These are phyloP conservation scores for Rafetus swinhoei DNA, from an alignment of 2,113 vertebrate species.

Conservation along the genomic window DNA sequence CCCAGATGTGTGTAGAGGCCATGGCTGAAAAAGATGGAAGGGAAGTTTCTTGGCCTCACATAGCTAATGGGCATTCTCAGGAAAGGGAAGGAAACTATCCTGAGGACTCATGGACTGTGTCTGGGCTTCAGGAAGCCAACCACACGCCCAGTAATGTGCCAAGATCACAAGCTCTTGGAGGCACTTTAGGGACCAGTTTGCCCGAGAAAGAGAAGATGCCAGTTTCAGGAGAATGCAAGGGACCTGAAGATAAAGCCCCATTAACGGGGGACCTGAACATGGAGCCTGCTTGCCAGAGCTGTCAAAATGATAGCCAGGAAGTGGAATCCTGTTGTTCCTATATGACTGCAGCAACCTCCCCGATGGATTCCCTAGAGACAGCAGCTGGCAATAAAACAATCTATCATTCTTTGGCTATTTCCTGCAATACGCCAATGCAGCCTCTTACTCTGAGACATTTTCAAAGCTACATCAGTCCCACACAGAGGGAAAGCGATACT, in stretches of 20 bases:
- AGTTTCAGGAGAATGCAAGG: background rate
- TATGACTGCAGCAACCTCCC: conserved; percentile 71
- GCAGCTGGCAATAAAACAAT: conserved; percentile 30
- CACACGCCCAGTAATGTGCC: background rate
- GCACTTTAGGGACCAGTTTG: conserved; percentile 16
- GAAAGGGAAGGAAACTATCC: background rate
- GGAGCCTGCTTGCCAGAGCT: conserved; percentile 8
- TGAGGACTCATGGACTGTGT: background rate
- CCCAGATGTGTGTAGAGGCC: background rate
- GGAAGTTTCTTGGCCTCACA: background rate
- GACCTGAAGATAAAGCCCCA: background rate
- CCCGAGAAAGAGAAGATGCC: background rate
- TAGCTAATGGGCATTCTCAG: conserved; percentile 7
- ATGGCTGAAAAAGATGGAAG: background rate
- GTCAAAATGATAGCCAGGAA: conserved; percentile 68
- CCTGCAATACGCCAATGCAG: conserved; percentile 43
- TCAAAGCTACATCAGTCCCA: conserved; percentile 63
- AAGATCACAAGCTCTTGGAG: background rate
- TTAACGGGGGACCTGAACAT: conserved; percentile 19
- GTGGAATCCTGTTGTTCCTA: conserved; percentile 78
- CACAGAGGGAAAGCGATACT: conserved; percentile 47
- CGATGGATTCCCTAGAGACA: conserved; percentile 53
- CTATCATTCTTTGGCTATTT: conserved; percentile 29
- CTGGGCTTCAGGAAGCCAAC: background rate
- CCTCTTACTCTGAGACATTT: conserved; percentile 34